Base-by-base conservation (phyloP, 2,797 vertebrate genomes). In the Chloroceryle inda region DNA sequence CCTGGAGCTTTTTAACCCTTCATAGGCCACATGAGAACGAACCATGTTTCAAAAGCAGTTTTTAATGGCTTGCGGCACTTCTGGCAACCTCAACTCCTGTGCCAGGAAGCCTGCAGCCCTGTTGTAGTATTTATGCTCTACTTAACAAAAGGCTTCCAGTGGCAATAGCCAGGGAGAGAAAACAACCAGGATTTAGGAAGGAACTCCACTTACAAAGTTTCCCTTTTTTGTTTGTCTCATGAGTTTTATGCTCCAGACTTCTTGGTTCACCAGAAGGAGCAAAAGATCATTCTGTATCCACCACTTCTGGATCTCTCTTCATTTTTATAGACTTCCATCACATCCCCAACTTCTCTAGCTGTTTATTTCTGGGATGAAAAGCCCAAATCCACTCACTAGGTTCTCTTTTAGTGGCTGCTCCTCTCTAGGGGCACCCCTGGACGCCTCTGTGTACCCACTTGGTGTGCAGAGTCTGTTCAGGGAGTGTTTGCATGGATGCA, bases 1-100 rank as follows among this genome's bases (percentile, higher is more conserved):
- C 10, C 10, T 13, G 45, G 45, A 49, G 37, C 13, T 66, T 87
- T 81, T 87, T 82, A 92, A 95, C 84, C 38, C 35, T 76, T 87
- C 38, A 73, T 59, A 56, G 29, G 35, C 18, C 55, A 55, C 58
- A 33, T 10, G 23, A 88, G 42, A 85, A 69, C 0, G 0, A 69
- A 23, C 29, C 6, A n/a, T 0, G 0, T 29, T 63, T n/a, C 63
- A 33, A 44, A 68, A 56, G 26, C 13, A 22, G 27, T 29, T 87
- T 78, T 44, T 38, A 24, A 44, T 38, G 64, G 11, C 11, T 80
- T 47, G 40, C 49, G 77, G 69, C 17, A 23, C 53, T 87, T 53
- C 66, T 61, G 58, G 47, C 55, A 61, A 33, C 9, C 1, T 2
- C 2, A 3, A 10, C 26, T 62, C 47, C n/a, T 31, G 22, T 11